Percentiles rank a stretch among this genome's conserved stretches.
Conservation (phyloP, 2,113 vertebrate genomes). For the Coreoperca whiteheadi region DNA sequence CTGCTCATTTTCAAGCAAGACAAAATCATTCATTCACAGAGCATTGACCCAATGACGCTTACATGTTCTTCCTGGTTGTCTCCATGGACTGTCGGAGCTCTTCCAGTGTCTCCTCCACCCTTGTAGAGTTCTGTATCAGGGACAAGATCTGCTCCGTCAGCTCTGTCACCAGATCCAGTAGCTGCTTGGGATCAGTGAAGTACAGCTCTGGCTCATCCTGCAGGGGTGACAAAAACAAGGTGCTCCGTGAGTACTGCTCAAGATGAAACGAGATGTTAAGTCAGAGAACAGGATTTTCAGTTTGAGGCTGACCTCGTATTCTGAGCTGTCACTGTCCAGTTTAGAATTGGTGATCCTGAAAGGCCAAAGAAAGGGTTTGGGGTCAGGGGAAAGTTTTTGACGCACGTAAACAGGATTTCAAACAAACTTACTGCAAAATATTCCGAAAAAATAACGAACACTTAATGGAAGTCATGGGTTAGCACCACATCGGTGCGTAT, state of each 20-base stretch:
- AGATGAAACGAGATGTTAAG: not conserved
- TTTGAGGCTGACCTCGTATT: constrained; percentile 75
- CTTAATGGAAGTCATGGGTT: not conserved
- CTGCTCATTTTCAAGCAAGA: not conserved
- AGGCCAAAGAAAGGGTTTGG: not conserved
- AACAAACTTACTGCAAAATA: not conserved
- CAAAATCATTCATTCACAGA: not conserved
- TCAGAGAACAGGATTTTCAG: not conserved
- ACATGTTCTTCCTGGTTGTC: constrained; percentile 85
- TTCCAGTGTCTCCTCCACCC: constrained; percentile 85
- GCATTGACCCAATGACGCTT: constrained; percentile 44
- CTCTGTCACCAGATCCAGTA: constrained; percentile 87
- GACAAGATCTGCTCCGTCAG: constrained; percentile 92
- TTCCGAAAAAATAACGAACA: not conserved
- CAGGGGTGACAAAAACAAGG: not conserved
- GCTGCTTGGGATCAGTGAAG: constrained; percentile 92
- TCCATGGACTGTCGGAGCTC: constrained; percentile 80
- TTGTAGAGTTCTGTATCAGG: constrained; percentile 88
- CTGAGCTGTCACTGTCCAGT: constrained; percentile 62
- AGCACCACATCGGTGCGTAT: not conserved
- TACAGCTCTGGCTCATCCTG: constrained; percentile 88
- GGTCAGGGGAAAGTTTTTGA: not conserved
- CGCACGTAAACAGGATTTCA: not conserved
- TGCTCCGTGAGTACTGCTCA: not conserved
- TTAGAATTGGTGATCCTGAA: constrained; percentile 54